Evolutionary conservation across 2,888 invertebrate species (phyloP), one percentile per base, ranked within the genome.

Genomic region (Spodoptera littoralis): DNA sequence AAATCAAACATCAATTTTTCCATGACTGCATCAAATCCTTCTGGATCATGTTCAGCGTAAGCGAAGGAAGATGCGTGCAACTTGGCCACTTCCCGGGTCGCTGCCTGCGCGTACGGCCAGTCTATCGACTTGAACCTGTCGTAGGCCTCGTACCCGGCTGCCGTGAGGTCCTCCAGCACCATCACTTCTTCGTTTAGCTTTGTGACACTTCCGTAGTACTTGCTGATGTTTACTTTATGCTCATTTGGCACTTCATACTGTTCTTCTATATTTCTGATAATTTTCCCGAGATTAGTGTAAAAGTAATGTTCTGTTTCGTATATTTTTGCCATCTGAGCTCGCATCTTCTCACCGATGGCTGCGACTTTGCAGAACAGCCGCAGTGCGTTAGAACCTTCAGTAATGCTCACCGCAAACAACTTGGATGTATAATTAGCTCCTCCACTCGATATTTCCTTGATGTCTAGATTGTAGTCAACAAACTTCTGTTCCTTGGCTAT

Each of bases 21-120:
- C 0, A 81, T n/a, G 0, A 87, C 48, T 30, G 79, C 63, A 2
- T 79, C 43, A 55, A 87, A 93, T 18, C 84, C 80, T 41, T 90
- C 87, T 0, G 91, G 91, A 4, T 88, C 60, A 46, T 85, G 74
- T 6, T 79, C 52, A 4, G 60, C 56, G 54, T 77, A 80, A 0
- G 87, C 89, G 18, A 89, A 82, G 0, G 93, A 92, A 0, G 93
- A 64, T 0, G 93, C 93, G 70, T 95, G 95, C 61, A 92, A 84
- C 63, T 90, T 90, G 0, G 91, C 92, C 27, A 94, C 73, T 24
- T 83, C 83, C 3, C 79, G 80, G 1, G 91, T 76, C 0, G 88
- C 85, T 0, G 83, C 68, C 0, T 80, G 70, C 0, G 90, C 89
- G 52, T 91, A 90, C 1, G 84, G 82, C 89, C 90, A 91, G 53